Percentiles rank a stretch among this genome's conserved stretches.
phyloP scores from a whole-genome alignment of 2,888 invertebrate genomes.

The Marasmarcha lunaedactyla region DNA sequence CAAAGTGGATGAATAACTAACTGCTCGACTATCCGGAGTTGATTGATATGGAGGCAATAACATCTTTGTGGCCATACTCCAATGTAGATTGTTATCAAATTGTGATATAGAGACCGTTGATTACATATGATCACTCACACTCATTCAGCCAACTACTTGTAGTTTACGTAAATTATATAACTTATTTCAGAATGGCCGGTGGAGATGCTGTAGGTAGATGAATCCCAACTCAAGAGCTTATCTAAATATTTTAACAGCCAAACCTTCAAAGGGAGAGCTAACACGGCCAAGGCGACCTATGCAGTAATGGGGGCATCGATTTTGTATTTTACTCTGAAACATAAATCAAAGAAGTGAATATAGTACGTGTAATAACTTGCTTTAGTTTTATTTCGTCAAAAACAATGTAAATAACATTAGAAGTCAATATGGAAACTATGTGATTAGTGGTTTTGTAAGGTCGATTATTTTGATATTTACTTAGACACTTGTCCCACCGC shows the following conservation, averaged over 20 bases:
- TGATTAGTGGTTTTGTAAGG: too few species aligned
- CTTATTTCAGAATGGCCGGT: slow-evolving; percentile 62
- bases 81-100: too few species aligned
- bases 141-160: too few species aligned
- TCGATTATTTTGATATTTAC: too few species aligned
- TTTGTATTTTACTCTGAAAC: slow-evolving; percentile 75
- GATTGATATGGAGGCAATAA: too few species aligned
- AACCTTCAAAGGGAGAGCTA: slow-evolving; percentile 78
- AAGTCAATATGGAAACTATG: slow-evolving; percentile 31
- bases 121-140: too few species aligned
- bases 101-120: too few species aligned
- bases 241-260: slow-evolving; percentile 78
- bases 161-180: too few species aligned
- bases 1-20: too few species aligned
- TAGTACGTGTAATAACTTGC: slow-evolving; percentile 19
- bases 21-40: too few species aligned
- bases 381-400: slow-evolving; percentile 33
- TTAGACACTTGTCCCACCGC: too few species aligned
- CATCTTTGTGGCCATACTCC: too few species aligned
- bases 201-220: slow-evolving; percentile 66
- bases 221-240: slow-evolving; percentile 77
- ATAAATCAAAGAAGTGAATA: slow-evolving; percentile 73
- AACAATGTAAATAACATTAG: slow-evolving; percentile 45
- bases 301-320: slow-evolving; percentile 72
- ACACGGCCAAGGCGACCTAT: slow-evolving; percentile 81